A percentile compares a stretch with the other conserved stretches of the same genome.
Conservation (phyloP, 2,113 vertebrate species). For the Rostratula benghalensis region DNA sequence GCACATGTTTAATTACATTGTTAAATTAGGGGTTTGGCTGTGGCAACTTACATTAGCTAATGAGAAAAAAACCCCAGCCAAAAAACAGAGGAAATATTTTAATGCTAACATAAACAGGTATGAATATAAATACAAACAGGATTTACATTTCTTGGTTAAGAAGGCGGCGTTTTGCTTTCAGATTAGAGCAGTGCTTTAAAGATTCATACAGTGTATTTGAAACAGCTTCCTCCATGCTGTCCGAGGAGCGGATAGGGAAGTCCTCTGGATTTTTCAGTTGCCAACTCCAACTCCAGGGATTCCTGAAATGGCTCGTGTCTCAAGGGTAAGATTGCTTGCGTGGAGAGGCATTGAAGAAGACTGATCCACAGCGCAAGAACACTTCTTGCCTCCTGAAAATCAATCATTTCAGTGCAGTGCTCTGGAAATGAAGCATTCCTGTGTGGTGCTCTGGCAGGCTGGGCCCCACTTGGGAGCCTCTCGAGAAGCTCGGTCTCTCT, state of each 20-base stretch:
- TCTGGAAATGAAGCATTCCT: background rate
- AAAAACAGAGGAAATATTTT: slow-evolving; percentile 59
- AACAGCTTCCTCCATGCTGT: background rate
- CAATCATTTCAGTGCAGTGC: background rate
- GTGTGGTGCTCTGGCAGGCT: background rate
- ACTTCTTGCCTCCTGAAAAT: background rate
- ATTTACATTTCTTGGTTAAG: slow-evolving; percentile 41
- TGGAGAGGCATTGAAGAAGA: background rate
- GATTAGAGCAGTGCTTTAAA: background rate
- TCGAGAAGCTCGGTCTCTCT: background rate
- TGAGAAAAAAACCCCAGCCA: background rate
- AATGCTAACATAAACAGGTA: slow-evolving; percentile 28
- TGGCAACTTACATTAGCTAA: slow-evolving; percentile 31
- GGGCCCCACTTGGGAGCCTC: background rate
- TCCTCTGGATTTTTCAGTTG: background rate
- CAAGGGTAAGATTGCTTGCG: background rate
- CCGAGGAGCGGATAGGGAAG: background rate
- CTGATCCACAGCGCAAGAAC: background rate
- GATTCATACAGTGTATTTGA: background rate
- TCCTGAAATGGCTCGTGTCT: background rate
- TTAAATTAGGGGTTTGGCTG: slow-evolving; percentile 57
- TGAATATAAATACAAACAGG: slow-evolving; percentile 48
- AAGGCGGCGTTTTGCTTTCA: background rate
- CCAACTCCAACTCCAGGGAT: too few species aligned
- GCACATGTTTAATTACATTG: slow-evolving; percentile 32